Evolutionary conservation across 2,888 invertebrate genomes (phyloP), one percentile per base, ranked within the genome.

Genomic region (Pyrrhosoma nymphula): DNA sequence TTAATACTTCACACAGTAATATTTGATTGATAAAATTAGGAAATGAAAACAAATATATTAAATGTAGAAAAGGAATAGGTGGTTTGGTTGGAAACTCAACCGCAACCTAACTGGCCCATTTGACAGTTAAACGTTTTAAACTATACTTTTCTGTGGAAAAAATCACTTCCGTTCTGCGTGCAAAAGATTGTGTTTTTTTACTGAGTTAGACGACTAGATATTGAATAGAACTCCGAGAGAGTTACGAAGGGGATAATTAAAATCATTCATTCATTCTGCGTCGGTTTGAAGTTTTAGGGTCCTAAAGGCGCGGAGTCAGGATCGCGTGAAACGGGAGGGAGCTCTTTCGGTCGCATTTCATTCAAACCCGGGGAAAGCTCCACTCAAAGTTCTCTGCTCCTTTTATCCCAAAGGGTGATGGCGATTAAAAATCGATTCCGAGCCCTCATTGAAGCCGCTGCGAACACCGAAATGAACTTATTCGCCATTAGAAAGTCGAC

Each of bases 381-480:
- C 35, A 35, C 12, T 82, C 82, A 82, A 82, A 82, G 82, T 82
- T 35, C 60, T 35, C 35, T 1, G 30, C 60, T 26, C 35, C 35
- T 35, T 26, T 82, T 35, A 35, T 82, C 3, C 82, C 14, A 26
- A 3, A 16, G 35, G 82, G 35, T 3, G 35, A 14, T 60, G 16
- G 16, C 35, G 82, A 35, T 82, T 18, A 82, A 82, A 82, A 35
- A 82, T 82, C 82, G 82, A 82, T 82, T 82, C 18, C 35, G 35
- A 82, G 30, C 82, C 16, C 30, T 35, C 82, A 82, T 35, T 82
- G 82, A 82, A 82, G 35, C n/a, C 26, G n/a, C 69, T 26, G 35
- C 35, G 82, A 35, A 82, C 82, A 82, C 82, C 82, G 35, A 82
- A 82, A 82, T 82, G 82, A 82, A 82, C 82, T 82, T 82, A 82